Evolutionary conservation across 1,140 invertebrate genomes (phyloP).

Genomic region (Drosophila lini): DNA sequence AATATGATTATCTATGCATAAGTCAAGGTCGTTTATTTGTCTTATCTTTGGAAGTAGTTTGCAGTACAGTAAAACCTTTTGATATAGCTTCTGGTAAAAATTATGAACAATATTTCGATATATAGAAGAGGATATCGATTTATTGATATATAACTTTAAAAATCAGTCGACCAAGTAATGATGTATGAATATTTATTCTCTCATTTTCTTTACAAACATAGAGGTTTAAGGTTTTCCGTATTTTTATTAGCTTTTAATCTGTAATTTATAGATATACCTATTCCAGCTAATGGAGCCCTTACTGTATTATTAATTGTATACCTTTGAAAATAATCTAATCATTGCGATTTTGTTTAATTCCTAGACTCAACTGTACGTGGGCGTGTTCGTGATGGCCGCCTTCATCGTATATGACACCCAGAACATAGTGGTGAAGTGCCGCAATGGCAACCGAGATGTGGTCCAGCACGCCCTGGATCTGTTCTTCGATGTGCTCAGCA

Average conservation of each 20-base stretch:
- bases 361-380: slow-evolving; percentile 93
- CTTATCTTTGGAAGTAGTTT: slow-evolving; percentile 3
- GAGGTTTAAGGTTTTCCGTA: too few species aligned
- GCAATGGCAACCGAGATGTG: slow-evolving; percentile 95
- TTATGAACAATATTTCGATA: too few species aligned
- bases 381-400: slow-evolving; percentile 95
- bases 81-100: neutral
- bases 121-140: neutral
- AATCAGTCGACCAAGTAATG: too few species aligned
- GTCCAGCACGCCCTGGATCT: slow-evolving; percentile 95
- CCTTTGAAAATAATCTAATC: slow-evolving; percentile 1
- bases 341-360: neutral
- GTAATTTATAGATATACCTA: too few species aligned
- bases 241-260: too few species aligned
- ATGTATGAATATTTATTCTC: too few species aligned
- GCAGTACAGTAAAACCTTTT: neutral
- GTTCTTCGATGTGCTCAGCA: slow-evolving; percentile 96
- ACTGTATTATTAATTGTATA: neutral
- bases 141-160: too few species aligned
- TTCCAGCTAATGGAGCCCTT: neutral
- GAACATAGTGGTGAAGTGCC: slow-evolving; percentile 96
- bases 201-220: too few species aligned
- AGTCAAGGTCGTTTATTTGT: slow-evolving; percentile 9
- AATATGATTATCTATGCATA: neutral
- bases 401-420: slow-evolving; percentile 98